Percentiles rank a stretch among this genome's conserved stretches.
These are phyloP conservation scores for Bergia sp. DNA, from an alignment of 92 coral and sea anemone species.

Conservation along the genomic window DNA sequence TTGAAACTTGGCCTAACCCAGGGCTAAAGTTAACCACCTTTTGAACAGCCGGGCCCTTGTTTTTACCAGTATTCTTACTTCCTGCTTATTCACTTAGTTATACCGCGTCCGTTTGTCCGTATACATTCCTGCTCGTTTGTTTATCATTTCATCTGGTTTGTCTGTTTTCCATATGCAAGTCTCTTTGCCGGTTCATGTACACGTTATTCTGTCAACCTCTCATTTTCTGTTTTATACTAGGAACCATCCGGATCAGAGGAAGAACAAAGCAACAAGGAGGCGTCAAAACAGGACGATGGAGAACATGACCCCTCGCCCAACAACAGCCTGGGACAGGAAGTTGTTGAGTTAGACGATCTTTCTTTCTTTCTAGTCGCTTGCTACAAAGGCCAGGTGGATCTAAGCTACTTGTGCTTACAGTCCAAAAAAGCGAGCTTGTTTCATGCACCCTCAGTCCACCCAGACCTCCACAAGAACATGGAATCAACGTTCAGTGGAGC, in stretches of 20 bases:
- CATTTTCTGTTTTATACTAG: neutral
- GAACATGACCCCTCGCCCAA: constrained; percentile 17
- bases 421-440: constrained; percentile 67
- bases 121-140: too few relatives aligned
- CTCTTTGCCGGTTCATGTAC: neutral
- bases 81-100: too few relatives aligned
- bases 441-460: constrained; percentile 83
- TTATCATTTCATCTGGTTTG: neutral
- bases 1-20: too few relatives aligned
- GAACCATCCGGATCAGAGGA: neutral
- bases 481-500: constrained; percentile 91
- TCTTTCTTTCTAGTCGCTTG: constrained; percentile 86
- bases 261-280: neutral
- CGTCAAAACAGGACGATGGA: constrained; percentile 2
- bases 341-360: constrained; percentile 80
- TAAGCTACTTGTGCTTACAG: constrained; percentile 83
- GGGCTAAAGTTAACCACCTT: too few relatives aligned
- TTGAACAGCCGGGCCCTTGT: too few relatives aligned
- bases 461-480: constrained; percentile 71
- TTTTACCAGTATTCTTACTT: too few relatives aligned
- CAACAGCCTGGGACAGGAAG: constrained; percentile 56
- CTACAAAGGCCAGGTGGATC: constrained; percentile 88
- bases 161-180: neutral
- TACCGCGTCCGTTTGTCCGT: neutral
- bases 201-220: neutral